A percentile compares a stretch with the other conserved stretches of the same genome.
Evolutionary conservation across 2,113 vertebrate genomes (phyloP).

Genomic region (Andinoacara biseriatus): DNA sequence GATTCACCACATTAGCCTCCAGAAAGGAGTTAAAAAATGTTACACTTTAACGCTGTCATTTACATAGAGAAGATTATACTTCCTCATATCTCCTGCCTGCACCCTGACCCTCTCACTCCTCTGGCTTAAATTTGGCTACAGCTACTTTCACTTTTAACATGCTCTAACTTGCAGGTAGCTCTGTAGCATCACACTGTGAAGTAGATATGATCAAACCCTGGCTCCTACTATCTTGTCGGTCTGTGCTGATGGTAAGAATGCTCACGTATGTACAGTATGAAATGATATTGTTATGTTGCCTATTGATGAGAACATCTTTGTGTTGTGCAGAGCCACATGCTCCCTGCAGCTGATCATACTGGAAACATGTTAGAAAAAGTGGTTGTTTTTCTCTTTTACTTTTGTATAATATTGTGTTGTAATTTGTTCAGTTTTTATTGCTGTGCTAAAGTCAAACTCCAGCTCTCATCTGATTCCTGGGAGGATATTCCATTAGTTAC

Average conservation of each 20-base stretch:
- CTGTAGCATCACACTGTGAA: neutral
- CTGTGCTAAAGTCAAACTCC: neutral
- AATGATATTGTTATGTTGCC: fast-evolving
- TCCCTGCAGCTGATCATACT: neutral
- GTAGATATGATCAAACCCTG: neutral
- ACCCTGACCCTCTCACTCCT: neutral
- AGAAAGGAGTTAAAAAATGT: neutral
- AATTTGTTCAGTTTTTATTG: neutral
- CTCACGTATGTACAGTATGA: neutral
- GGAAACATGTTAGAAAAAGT: neutral
- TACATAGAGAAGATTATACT: neutral
- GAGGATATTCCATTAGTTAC: slow-evolving; percentile 7
- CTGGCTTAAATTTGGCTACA: slow-evolving; percentile 2
- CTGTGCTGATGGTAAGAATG: neutral
- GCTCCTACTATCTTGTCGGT: neutral
- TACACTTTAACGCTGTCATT: neutral
- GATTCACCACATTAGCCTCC: neutral
- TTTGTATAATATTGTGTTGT: neutral
- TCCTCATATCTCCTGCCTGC: neutral
- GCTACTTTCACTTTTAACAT: neutral
- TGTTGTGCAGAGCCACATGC: neutral
- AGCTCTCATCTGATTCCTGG: slow-evolving; percentile 15
- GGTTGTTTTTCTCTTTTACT: neutral
- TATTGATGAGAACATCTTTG: neutral
- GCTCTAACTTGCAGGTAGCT: neutral